A percentile compares a stretch with the other conserved stretches of the same genome.
phyloP scores from a whole-genome alignment of 2,113 vertebrate genomes.

The Turdus rufiventris region DNA sequence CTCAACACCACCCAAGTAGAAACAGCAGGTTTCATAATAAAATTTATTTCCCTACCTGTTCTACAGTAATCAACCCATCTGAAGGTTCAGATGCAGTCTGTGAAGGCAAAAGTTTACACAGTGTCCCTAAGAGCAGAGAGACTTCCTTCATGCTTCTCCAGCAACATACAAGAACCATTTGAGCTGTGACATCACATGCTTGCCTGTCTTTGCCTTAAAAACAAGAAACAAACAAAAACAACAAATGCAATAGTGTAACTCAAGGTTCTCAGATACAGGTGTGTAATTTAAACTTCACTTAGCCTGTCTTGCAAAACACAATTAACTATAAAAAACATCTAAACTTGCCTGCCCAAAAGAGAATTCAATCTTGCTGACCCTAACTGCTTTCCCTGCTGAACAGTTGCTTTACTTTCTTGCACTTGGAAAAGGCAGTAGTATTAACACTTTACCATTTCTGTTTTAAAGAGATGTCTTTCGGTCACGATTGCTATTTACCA shows the following conservation, averaged over 20 bases:
- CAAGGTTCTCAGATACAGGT: neutral
- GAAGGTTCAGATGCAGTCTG: constrained; percentile 14
- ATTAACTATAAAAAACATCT: neutral
- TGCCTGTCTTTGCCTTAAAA: constrained; percentile 67
- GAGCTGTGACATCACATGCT: constrained; percentile 86
- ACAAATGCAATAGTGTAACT: neutral
- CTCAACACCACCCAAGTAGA: neutral
- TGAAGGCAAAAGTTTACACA: constrained; percentile 87
- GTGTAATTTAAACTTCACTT: neutral
- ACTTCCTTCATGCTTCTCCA: constrained; percentile 99
- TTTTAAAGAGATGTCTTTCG: neutral
- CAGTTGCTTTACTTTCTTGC: neutral
- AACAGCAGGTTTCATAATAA: neutral
- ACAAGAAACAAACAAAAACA: neutral
- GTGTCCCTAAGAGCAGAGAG: constrained; percentile 86
- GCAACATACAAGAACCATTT: constrained; percentile 95
- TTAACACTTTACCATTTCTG: fast-evolving
- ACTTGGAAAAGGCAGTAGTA: neutral
- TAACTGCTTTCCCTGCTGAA: neutral
- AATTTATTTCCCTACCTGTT: constrained; percentile 79
- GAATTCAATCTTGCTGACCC: neutral
- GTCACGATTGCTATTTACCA: neutral
- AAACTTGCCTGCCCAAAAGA: neutral
- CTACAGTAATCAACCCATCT: constrained; percentile 77
- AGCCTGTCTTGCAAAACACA: neutral